Conservation (phyloP, 2,888 invertebrate genomes). For the Drosophila villosipedis region DNA sequence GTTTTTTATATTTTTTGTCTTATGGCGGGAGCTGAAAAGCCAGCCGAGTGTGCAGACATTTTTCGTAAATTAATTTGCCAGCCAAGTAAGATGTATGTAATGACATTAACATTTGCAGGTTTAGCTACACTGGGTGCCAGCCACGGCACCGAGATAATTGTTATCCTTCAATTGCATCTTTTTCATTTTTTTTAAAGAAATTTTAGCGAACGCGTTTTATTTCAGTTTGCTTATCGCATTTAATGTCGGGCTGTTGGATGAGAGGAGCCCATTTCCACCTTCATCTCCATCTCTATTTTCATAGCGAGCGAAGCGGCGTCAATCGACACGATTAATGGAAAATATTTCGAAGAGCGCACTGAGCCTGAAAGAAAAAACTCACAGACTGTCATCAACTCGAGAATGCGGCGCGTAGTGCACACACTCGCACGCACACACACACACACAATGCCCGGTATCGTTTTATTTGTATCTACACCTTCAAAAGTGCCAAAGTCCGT, state of each 20-base stretch:
- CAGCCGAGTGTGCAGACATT: constrained; percentile 19
- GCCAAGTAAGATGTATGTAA: constrained; percentile 26
- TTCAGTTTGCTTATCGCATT: constrained; percentile 15
- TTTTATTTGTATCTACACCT: constrained; percentile 64
- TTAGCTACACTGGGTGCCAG: constrained; percentile 22
- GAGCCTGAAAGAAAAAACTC: constrained; percentile 15
- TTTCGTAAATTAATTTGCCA: constrained; percentile 20
- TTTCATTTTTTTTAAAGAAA: not conserved
- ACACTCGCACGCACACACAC: constrained; percentile 13
- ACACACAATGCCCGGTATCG: constrained; percentile 38
- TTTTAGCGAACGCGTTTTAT: constrained; percentile 16
- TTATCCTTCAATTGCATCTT: constrained; percentile 19
- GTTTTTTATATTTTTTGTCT: constrained; percentile 29
- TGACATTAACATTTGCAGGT: constrained; percentile 24
- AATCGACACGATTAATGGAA: constrained; percentile 55
- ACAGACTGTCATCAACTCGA: constrained; percentile 32
- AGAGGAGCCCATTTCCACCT: constrained; percentile 6
- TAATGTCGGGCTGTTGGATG: constrained; percentile 2
- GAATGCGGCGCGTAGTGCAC: constrained; percentile 41
- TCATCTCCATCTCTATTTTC: constrained; percentile 26
- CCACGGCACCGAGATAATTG: not conserved
- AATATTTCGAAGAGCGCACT: constrained; percentile 39
- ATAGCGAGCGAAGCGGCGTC: constrained; percentile 31
- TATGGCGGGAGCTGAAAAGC: constrained; percentile 31
- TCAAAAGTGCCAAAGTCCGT: constrained; percentile 31